Percentiles rank a stretch among this genome's conserved stretches.
phyloP scores from a whole-genome alignment of 2,888 invertebrate genomes.

The Amiota mariae region DNA sequence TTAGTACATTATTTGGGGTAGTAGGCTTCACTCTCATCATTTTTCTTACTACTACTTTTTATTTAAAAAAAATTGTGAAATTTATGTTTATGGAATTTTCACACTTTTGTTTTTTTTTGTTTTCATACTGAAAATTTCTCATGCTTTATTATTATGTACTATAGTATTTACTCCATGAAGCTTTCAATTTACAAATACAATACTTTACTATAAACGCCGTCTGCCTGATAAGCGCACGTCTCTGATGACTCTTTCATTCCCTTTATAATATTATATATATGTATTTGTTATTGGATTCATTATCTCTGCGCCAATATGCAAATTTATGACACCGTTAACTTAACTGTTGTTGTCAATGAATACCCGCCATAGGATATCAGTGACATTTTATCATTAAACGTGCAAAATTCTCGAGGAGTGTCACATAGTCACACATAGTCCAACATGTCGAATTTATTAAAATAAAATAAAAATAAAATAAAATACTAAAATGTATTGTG shows the following conservation, averaged over 20 bases:
- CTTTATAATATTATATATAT: neutral
- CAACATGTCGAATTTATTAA: constrained; percentile 44
- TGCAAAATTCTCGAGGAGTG: constrained; percentile 28
- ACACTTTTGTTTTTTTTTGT: neutral
- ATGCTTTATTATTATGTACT: neutral
- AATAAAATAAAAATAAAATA: constrained; percentile 29
- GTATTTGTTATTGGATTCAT: neutral
- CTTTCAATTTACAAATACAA: neutral
- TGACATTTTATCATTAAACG: constrained; percentile 51
- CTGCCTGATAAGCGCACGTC: neutral
- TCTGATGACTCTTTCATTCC: neutral
- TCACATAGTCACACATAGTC: constrained; percentile 36
- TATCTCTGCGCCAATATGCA: constrained; percentile 37
- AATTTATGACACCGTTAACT: constrained; percentile 53
- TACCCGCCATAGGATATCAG: constrained; percentile 36
- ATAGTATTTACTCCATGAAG: neutral
- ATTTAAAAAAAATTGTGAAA: neutral
- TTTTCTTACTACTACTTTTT: neutral
- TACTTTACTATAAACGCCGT: no score
- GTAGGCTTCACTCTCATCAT: neutral
- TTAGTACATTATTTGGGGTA: neutral
- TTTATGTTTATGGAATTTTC: neutral
- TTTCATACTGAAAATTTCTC: no score
- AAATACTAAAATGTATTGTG: neutral
- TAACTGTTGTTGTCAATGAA: constrained; percentile 41